These are phyloP conservation scores for Polyommatus icarus DNA, from an alignment of 2,888 invertebrate species.

Conservation along the genomic window DNA sequence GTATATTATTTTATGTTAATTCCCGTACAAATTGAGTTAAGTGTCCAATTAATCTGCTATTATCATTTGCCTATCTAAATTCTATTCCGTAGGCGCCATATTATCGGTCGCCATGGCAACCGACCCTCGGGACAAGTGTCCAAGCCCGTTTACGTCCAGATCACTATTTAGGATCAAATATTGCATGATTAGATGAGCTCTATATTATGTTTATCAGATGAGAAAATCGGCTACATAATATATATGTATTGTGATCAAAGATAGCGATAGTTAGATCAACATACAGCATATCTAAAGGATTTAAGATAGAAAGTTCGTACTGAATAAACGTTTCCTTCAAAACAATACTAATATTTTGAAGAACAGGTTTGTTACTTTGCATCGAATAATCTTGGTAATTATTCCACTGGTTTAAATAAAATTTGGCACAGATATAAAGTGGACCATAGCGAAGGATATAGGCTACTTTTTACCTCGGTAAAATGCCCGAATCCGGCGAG, in stretches of 20 bases:
- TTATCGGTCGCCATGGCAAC: slow-evolving; percentile 33
- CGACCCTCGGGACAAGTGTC: slow-evolving; percentile 28
- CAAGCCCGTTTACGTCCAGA: slow-evolving; percentile 25
- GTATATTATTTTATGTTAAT: background rate
- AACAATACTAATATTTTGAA: too few relatives aligned
- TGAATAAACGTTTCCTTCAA: too few relatives aligned
- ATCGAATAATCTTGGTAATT: background rate
- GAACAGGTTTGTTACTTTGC: background rate
- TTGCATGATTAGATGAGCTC: slow-evolving; percentile 29
- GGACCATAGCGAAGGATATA: background rate
- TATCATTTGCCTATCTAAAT: slow-evolving; percentile 26
- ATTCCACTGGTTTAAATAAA: background rate
- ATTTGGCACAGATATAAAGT: background rate
- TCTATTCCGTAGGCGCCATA: slow-evolving; percentile 31
- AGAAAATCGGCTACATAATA: slow-evolving; percentile 3
- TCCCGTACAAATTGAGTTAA: background rate
- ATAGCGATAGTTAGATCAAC: background rate
- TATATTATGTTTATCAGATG: slow-evolving; percentile 17
- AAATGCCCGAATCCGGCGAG: too few relatives aligned
- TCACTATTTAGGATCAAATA: slow-evolving; percentile 31
- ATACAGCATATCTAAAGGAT: background rate
- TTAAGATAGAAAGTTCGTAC: background rate
- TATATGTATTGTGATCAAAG: background rate
- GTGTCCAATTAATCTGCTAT: slow-evolving; percentile 22
- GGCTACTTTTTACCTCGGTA: background rate